Conservation (phyloP, 2,113 vertebrate species). For the Scortum barcoo region DNA sequence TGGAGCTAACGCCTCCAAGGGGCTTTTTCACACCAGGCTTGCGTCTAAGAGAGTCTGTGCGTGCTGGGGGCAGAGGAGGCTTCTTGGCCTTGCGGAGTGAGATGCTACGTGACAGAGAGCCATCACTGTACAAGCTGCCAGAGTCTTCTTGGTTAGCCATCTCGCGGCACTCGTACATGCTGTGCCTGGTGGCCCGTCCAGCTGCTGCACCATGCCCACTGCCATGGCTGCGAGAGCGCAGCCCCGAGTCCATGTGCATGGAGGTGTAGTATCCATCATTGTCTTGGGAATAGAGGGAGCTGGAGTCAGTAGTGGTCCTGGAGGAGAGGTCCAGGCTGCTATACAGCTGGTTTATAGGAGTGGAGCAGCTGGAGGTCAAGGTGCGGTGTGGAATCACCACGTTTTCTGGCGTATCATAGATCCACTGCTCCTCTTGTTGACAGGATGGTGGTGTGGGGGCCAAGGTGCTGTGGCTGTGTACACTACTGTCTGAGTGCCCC, state of each 20-base stretch:
- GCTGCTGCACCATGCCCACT: constrained; percentile 69
- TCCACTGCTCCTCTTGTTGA: constrained; percentile 86
- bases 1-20: constrained; percentile 59
- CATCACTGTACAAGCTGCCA: constrained; percentile 84
- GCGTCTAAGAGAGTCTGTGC: constrained; percentile 94
- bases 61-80: constrained; percentile 92
- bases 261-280: constrained; percentile 90
- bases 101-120: constrained; percentile 90
- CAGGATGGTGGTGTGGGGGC: constrained; percentile 69
- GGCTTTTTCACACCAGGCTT: constrained; percentile 87
- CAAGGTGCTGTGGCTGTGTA: constrained; percentile 78
- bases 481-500: constrained; percentile 83
- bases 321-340: constrained; percentile 89
- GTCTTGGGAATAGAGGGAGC: constrained; percentile 90
- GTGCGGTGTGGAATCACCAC: constrained; percentile 79
- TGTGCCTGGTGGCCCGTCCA: constrained; percentile 87
- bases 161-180: constrained; percentile 89
- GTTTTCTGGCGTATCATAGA: constrained; percentile 84
- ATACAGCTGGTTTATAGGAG: constrained; percentile 89
- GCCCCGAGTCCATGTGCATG: constrained; percentile 85
- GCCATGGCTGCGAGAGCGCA: constrained; percentile 81
- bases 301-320: constrained; percentile 86
- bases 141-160: constrained; percentile 82
- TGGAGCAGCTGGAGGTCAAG: constrained; percentile 87
- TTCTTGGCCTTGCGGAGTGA: constrained; percentile 95